These are phyloP conservation scores for Aquatica leii DNA, from an alignment of 2,888 invertebrate species.

Conservation along the genomic window DNA sequence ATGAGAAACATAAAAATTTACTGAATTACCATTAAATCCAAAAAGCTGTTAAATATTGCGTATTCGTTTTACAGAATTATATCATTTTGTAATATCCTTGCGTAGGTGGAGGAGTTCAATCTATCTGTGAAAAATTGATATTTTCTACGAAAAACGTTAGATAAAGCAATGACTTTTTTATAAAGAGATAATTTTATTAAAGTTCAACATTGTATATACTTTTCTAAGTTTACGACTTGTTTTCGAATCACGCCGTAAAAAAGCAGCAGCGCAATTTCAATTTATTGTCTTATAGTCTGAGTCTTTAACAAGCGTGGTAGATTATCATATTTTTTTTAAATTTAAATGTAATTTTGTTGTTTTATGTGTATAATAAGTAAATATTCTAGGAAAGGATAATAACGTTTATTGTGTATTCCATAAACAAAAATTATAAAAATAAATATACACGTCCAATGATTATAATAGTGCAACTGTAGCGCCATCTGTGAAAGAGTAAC, in stretches of 20 bases:
- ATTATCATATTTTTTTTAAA: background rate
- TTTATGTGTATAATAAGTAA: background rate
- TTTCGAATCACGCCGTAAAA: conserved; percentile 41
- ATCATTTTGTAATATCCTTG: no score
- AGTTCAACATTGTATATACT: conserved; percentile 46
- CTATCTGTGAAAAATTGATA: no score
- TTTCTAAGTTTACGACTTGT: conserved; percentile 46
- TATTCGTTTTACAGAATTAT: no score
- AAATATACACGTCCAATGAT: no score
- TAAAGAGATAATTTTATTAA: background rate
- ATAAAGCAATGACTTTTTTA: no score
- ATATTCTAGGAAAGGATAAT: background rate
- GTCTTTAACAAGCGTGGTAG: background rate
- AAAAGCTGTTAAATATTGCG: no score
- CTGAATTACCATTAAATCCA: no score
- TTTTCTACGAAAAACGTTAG: no score
- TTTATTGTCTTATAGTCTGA: conserved; percentile 11
- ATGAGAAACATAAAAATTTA: no score
- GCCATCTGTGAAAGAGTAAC: no score
- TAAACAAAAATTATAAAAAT: background rate
- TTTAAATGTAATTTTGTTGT: background rate
- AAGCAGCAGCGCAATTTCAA: conserved; percentile 18
- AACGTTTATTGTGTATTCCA: background rate
- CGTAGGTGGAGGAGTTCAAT: no score
- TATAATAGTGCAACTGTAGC: no score